phyloP scores from a whole-genome alignment of 2,888 invertebrate genomes.

The Drosophila cognata region DNA sequence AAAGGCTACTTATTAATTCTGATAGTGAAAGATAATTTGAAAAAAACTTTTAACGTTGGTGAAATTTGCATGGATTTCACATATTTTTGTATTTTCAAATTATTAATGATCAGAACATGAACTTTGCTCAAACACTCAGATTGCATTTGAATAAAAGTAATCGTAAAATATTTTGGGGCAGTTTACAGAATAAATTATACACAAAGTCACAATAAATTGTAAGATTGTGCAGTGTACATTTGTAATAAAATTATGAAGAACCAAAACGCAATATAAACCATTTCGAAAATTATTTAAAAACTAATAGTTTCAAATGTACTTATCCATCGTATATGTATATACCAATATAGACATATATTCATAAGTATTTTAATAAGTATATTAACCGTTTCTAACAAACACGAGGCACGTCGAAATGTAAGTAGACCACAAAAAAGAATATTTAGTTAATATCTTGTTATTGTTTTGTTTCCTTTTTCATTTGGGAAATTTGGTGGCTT shows the following conservation, averaged over 20 bases:
- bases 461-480: conserved; percentile 68
- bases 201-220: conserved; percentile 34
- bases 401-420: conserved; percentile 81
- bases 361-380: conserved; percentile 68
- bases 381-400: conserved; percentile 81
- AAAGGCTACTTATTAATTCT: conserved; percentile 72
- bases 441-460: conserved; percentile 54
- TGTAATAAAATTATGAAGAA: conserved; percentile 32
- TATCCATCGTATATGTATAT: conserved; percentile 48
- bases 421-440: conserved; percentile 69
- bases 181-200: conserved; percentile 49
- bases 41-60: conserved; percentile 39
- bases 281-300: conserved; percentile 59
- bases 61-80: conserved; percentile 39
- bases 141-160: conserved; percentile 57
- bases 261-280: conserved; percentile 55
- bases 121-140: conserved; percentile 66
- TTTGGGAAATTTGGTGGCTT: conserved; percentile 77
- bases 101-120: conserved; percentile 57
- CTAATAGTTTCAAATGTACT: conserved; percentile 69
- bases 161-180: conserved; percentile 61
- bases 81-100: conserved; percentile 45
- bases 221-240: conserved; percentile 28
- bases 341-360: conserved; percentile 40
- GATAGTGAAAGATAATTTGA: conserved; percentile 59